phyloP scores from a whole-genome alignment of 2,797 vertebrate genomes.

The Acanthurus leucopareius region DNA sequence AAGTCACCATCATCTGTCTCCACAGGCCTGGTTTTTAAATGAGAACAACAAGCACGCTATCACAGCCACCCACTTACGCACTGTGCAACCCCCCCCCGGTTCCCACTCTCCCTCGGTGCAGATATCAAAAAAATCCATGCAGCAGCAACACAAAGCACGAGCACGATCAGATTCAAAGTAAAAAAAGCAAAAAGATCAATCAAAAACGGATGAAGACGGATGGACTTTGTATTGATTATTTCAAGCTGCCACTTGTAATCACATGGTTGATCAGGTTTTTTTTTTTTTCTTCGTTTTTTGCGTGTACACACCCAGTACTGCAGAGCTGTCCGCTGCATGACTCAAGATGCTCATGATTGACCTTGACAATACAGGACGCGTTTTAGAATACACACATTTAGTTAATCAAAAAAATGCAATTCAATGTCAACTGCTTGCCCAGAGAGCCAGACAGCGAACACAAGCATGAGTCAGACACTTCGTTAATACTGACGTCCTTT shows the following conservation, averaged over 20 bases:
- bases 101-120: slow-evolving; percentile 58
- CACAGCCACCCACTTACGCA: slow-evolving; percentile 23
- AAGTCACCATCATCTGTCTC: slow-evolving; percentile 45
- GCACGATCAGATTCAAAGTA: slow-evolving; percentile 58
- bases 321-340: slow-evolving; percentile 78
- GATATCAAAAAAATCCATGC: slow-evolving; percentile 67
- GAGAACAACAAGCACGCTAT: slow-evolving; percentile 15
- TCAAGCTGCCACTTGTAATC: slow-evolving; percentile 60
- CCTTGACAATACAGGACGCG: slow-evolving; percentile 73
- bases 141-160: slow-evolving; percentile 58
- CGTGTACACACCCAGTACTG: slow-evolving; percentile 81
- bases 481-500: slow-evolving; percentile 31
- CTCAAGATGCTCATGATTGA: slow-evolving; percentile 81
- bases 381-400: slow-evolving; percentile 71
- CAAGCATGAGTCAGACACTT: slow-evolving; percentile 51
- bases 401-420: slow-evolving; percentile 43
- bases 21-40: slow-evolving; percentile 25
- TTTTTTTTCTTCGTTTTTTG: neutral
- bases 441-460: slow-evolving; percentile 39
- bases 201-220: slow-evolving; percentile 59
- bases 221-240: slow-evolving; percentile 51
- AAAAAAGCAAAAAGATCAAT: slow-evolving; percentile 41
- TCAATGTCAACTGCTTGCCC: slow-evolving; percentile 39
- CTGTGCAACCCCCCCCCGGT: neutral
- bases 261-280: slow-evolving; percentile 49